These are phyloP conservation scores for Camponotus vicinus DNA, from an alignment of 1,140 invertebrate genomes.

Conservation along the genomic window DNA sequence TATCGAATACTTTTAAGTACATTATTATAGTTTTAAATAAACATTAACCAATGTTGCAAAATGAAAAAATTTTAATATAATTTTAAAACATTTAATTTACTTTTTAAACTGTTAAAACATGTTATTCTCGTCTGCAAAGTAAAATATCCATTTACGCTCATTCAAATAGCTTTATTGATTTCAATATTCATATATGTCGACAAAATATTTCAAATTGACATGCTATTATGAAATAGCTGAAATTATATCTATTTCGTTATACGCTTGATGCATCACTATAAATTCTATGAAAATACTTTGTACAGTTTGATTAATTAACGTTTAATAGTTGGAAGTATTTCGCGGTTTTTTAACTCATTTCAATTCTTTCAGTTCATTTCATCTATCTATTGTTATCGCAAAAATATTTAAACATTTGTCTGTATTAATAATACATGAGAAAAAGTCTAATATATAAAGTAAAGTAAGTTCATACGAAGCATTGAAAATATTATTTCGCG, in stretches of 20 bases:
- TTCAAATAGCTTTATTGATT: background rate
- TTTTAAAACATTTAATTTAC: background rate
- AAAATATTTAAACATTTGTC: background rate
- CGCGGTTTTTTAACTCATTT: background rate
- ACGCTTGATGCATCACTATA: background rate
- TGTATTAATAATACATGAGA: background rate
- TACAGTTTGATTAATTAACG: background rate
- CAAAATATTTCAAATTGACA: background rate
- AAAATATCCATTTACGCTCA: background rate
- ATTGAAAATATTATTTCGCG: slow-evolving; percentile 18
- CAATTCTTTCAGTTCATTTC: background rate
- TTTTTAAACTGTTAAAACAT: background rate
- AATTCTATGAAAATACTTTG: background rate
- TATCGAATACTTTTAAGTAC: background rate
- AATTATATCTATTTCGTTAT: background rate
- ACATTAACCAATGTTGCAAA: background rate
- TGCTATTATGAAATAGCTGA: background rate
- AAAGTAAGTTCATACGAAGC: background rate
- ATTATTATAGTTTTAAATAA: slow-evolving; percentile 6
- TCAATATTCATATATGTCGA: background rate
- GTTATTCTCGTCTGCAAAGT: background rate
- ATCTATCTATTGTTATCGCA: background rate
- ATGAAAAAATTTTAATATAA: background rate
- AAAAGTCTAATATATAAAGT: background rate
- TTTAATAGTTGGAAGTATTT: background rate